Evolutionary conservation across 2,888 invertebrate species (phyloP).

Genomic region (Drosophila meridiana): DNA sequence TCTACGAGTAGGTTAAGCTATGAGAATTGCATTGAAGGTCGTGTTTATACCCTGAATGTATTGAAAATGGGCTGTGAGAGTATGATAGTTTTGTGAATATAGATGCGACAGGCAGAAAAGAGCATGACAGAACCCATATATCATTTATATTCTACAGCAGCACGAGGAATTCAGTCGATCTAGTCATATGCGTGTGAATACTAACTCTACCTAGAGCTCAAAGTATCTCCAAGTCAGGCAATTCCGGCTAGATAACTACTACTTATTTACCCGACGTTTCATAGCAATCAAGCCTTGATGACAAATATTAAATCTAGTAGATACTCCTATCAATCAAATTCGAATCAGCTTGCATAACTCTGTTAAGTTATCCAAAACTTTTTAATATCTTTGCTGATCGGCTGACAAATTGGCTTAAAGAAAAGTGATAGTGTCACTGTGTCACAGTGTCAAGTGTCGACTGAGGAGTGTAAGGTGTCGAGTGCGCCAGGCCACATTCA

Average conservation of each 20-base stretch:
- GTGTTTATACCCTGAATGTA: too few relatives aligned
- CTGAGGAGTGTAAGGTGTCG: neutral
- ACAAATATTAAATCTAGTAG: neutral
- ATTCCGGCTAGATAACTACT: neutral
- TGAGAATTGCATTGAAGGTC: neutral
- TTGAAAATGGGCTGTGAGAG: neutral
- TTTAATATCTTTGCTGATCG: neutral
- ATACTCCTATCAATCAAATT: neutral
- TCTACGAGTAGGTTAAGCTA: neutral
- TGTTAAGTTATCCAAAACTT: neutral
- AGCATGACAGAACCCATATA: too few relatives aligned
- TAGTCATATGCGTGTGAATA: too few relatives aligned
- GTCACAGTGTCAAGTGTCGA: conserved; percentile 1
- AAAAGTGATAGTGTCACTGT: conserved; percentile 24
- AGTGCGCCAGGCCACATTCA: neutral
- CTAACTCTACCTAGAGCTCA: too few relatives aligned
- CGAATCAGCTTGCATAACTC: neutral
- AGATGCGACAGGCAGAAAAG: neutral
- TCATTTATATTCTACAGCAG: too few relatives aligned
- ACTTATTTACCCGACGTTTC: neutral
- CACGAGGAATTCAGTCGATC: too few relatives aligned
- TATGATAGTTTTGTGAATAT: neutral
- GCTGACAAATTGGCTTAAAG: conserved; percentile 1
- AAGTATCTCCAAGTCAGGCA: neutral
- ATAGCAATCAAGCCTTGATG: neutral